A percentile compares a stretch with the other conserved stretches of the same genome.
Conservation (phyloP, 2,113 vertebrate genomes). For the Anthoscopus minutus region DNA sequence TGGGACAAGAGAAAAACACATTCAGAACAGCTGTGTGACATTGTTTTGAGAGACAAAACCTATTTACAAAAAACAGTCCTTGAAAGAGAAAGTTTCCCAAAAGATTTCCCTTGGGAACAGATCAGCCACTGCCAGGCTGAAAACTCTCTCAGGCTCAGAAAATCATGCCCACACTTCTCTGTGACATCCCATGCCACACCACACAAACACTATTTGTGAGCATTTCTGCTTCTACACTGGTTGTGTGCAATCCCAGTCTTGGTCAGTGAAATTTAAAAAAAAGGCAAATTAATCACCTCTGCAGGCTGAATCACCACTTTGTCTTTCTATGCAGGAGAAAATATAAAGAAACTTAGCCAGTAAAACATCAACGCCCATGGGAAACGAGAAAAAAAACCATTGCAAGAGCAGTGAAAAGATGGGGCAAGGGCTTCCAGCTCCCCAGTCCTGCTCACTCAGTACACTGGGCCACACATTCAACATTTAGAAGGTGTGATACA, state of each 20-base stretch:
- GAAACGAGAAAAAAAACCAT: not conserved
- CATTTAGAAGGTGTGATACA: not conserved
- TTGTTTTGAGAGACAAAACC: too few species aligned
- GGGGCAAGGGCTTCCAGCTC: not conserved
- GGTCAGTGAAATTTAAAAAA: not conserved
- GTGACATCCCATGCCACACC: not conserved
- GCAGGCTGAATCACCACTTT: not conserved
- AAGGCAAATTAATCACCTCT: not conserved
- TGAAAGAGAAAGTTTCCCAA: too few species aligned
- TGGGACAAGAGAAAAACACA: too few species aligned
- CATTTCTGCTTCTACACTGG: not conserved
- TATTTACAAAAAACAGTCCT: too few species aligned
- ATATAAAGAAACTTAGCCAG: not conserved
- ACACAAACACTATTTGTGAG: not conserved
- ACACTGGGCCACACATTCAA: not conserved
- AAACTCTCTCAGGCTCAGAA: too few species aligned
- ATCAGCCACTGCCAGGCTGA: too few species aligned
- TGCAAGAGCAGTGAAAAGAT: not conserved
- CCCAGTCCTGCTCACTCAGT: not conserved
- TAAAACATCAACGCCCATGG: not conserved
- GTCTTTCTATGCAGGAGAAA: not conserved
- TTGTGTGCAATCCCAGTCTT: not conserved
- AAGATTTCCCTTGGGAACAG: too few species aligned
- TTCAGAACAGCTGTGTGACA: too few species aligned
- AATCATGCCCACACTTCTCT: too few species aligned